Base-by-base conservation (phyloP, 2,888 invertebrate genomes). In the Ormyrus rosae region DNA sequence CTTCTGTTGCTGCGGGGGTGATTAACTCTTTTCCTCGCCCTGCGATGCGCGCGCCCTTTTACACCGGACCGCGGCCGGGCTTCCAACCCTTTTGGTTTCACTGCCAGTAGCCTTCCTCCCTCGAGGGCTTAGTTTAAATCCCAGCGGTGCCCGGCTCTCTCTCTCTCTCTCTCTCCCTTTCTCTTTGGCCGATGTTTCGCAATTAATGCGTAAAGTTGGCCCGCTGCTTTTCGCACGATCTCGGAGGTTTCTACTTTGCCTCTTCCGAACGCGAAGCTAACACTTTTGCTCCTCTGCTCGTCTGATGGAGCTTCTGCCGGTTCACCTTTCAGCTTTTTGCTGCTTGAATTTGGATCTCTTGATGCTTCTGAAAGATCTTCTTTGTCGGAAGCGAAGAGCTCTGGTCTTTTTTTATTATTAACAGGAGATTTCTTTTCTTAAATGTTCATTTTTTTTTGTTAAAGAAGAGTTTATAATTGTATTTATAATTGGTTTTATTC, bases 201-300 rank as follows among this genome's bases (percentile, higher is more conserved):
- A 87, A 87, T 88, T 88, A 87, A 88, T 88, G 86, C 85, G 82
- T 80, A 84, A 87, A 88, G 86, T 87, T 87, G 84, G 84, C 84
- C 82, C 45, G 45, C 13, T 34, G 63, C 63, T 63, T 45, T 7
- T 46, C 13, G 11, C 63, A 48, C 2, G n/a, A 50, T 77, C 34
- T 11, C 34, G 13, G 10, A 34, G 58, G 51, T 65, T 34, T 34
- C 34, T 56, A n/a, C 56, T 69, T 51, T n/a, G 46, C 58, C 48
- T 56, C 48, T 58, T 8, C 13, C 68, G 51, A 67, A 19, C 67
- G 19, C 34, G 34, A 2, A 34, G 34, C 34, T 34, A 34, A 34
- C 34, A 34, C 34, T 34, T 34, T 34, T 34, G 50, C 50, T 60
- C 48, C 8, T 11, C 13, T 11, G 69, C 45, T 5, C 2, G 2